A percentile compares a stretch with the other conserved stretches of the same genome.
Conservation (phyloP, 92 coral and sea anemone genomes). For the Epizoanthus scotinus region DNA sequence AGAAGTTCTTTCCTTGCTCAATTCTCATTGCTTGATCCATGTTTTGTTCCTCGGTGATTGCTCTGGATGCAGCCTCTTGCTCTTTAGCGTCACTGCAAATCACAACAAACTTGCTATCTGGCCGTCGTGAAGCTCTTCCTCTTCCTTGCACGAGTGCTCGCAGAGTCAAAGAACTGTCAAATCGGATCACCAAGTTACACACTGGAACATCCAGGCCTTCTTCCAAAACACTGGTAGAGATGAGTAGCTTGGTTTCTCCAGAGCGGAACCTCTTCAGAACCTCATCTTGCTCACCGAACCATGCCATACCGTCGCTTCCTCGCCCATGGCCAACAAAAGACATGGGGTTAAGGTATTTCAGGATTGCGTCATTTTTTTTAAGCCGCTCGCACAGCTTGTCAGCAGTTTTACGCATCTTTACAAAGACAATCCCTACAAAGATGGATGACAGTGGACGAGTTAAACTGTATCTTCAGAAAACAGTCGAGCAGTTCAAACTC, state of each 20-base stretch:
- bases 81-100: constrained; percentile 75
- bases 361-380: constrained; percentile 46
- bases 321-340: constrained; percentile 92
- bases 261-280: constrained; percentile 81
- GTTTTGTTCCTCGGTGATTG: constrained; percentile 68
- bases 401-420: constrained; percentile 91
- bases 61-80: constrained; percentile 50
- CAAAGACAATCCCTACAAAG: constrained; percentile 80
- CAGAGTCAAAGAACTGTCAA: constrained; percentile 80
- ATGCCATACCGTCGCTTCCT: constrained; percentile 93
- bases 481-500: not conserved
- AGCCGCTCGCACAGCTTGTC: constrained; percentile 80
- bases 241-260: constrained; percentile 82
- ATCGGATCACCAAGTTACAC: constrained; percentile 92
- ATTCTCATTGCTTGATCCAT: constrained; percentile 77
- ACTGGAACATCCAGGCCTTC: constrained; percentile 98
- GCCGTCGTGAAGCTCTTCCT: constrained; percentile 92
- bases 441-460: constrained; percentile 10
- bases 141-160: constrained; percentile 91
- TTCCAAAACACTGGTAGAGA: constrained; percentile 90
- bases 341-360: constrained; percentile 68
- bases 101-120: constrained; percentile 81
- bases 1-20: constrained; percentile 21
- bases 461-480: not conserved
- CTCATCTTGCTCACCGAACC: constrained; percentile 92